phyloP scores from a whole-genome alignment of 2,113 vertebrate species.

The Limnothrissa miodon region DNA sequence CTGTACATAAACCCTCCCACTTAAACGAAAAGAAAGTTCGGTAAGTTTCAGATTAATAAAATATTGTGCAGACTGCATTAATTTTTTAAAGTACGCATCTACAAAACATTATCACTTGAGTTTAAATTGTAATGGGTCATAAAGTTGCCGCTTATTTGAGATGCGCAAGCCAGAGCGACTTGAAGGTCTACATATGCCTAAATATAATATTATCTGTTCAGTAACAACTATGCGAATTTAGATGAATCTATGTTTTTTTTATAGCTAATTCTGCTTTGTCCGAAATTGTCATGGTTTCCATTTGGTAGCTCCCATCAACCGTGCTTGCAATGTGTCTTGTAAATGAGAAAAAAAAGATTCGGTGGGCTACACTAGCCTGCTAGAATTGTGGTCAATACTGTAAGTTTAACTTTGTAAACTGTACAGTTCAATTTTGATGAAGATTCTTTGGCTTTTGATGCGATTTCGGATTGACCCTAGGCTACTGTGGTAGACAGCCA shows the following conservation, averaged over 20 bases:
- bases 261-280: not conserved
- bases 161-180: not conserved
- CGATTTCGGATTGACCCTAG: too few relatives aligned
- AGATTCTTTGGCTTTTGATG: too few relatives aligned
- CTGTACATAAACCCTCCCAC: constrained; percentile 8
- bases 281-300: not conserved
- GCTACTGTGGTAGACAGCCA: too few relatives aligned
- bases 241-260: not conserved
- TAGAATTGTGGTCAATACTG: too few relatives aligned
- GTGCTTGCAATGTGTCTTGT: not conserved
- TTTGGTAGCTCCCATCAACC: not conserved
- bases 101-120: too few relatives aligned
- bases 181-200: not conserved
- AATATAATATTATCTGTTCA: not conserved
- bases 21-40: constrained; percentile 16
- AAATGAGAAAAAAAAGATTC: not conserved
- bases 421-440: too few relatives aligned
- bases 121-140: not conserved
- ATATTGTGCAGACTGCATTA: not conserved
- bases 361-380: too few relatives aligned
- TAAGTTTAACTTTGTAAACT: too few relatives aligned
- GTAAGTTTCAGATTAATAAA: not conserved
- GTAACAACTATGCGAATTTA: not conserved
- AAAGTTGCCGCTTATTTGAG: not conserved
- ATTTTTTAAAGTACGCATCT: not conserved